Evolutionary conservation across 2,888 invertebrate genomes (phyloP).

Genomic region (Sinopyrophorus schimmeli): DNA sequence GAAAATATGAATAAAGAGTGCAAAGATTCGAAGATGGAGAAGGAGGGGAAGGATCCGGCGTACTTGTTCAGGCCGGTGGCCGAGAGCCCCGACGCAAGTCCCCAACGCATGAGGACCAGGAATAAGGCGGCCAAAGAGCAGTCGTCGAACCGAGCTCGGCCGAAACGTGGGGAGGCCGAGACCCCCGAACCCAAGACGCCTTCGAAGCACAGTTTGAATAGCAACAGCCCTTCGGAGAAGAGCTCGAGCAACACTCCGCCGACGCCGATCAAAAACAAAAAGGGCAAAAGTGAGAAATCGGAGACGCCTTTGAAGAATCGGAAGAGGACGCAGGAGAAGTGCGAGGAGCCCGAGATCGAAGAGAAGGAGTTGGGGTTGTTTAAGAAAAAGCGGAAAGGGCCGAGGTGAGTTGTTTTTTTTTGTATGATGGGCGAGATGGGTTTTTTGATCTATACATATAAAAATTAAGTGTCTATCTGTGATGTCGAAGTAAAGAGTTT

Average conservation of each 20-base stretch:
- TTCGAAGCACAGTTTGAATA: conserved; percentile 52
- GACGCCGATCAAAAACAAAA: conserved; percentile 54
- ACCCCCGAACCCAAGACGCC: conserved; percentile 58
- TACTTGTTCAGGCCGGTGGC: conserved; percentile 41
- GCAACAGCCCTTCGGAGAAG: conserved; percentile 41
- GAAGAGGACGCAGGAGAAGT: conserved; percentile 58
- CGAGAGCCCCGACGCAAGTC: conserved; percentile 78
- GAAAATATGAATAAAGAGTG: conserved; percentile 13
- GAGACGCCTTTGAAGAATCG: conserved; percentile 61
- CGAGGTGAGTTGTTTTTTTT: conserved; percentile 39
- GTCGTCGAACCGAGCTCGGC: conserved; percentile 57
- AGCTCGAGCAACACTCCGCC: conserved; percentile 29
- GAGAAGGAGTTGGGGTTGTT: conserved; percentile 57
- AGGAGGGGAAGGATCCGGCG: conserved; percentile 34
- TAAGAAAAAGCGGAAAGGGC: conserved; percentile 58
- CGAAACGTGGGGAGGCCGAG: conserved; percentile 59
- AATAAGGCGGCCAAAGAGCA: conserved; percentile 80
- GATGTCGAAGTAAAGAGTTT: too few relatives aligned
- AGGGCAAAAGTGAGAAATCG: conserved; percentile 54
- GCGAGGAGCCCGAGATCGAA: conserved; percentile 52
- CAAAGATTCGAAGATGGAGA: too few relatives aligned
- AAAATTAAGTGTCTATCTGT: too few relatives aligned
- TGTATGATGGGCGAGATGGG: background rate
- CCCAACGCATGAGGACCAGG: conserved; percentile 86
- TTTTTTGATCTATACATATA: too few relatives aligned